Evolutionary conservation across 2,113 vertebrate genomes (phyloP).

Genomic region (Amazona guildingii): DNA sequence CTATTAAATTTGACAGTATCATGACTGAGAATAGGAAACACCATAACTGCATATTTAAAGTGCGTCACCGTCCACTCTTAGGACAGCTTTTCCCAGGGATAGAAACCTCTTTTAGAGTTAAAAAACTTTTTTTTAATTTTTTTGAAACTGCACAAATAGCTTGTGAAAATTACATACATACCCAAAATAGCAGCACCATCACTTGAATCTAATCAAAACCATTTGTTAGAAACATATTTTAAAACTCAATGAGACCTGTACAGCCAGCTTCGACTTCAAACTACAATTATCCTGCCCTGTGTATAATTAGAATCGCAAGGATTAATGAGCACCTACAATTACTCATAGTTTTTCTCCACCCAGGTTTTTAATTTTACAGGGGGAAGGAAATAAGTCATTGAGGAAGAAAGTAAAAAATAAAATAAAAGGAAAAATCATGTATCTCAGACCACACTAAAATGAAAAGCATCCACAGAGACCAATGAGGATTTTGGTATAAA

Average conservation of each 20-base stretch:
- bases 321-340: conserved; percentile 27
- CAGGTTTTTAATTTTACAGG: conserved; percentile 13
- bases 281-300: conserved; percentile 22
- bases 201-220: conserved; percentile 50
- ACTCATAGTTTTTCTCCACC: background rate
- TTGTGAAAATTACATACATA: background rate
- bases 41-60: background rate
- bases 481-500: background rate
- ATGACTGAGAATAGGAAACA: background rate
- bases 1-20: background rate
- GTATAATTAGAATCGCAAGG: conserved; percentile 34
- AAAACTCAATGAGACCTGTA: conserved; percentile 41
- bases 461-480: background rate
- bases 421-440: background rate
- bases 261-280: conserved; percentile 29
- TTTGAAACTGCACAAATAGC: background rate
- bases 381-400: background rate
- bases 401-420: background rate
- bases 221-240: conserved; percentile 52
- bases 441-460: background rate
- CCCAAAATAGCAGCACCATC: background rate
- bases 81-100: background rate
- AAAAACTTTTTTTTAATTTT: background rate
- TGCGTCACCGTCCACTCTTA: background rate
- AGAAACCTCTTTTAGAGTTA: background rate